Evolutionary conservation across 2,113 vertebrate species (phyloP), one percentile per base, ranked within the genome.

Genomic region (Tragulus kanchil): DNA sequence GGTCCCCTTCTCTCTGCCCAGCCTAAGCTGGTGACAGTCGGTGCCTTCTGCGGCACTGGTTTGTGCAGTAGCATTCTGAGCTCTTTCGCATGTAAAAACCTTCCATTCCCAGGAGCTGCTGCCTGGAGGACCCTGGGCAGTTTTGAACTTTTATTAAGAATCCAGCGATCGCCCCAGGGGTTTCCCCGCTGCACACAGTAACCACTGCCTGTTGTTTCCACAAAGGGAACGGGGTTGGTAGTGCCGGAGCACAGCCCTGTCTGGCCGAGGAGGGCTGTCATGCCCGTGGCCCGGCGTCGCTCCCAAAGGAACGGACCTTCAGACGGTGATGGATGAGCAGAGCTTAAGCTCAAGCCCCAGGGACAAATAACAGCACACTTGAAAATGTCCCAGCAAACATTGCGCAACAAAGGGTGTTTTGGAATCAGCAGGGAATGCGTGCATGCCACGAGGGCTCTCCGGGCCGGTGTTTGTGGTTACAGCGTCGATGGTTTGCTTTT

Each of bases 61-160:
- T 28, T 21, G 19, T 56, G 23, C 36, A 64, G 16, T 21, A 67
- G 17, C 77, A 59, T 89, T 54, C 90, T 21, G n/a, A 75, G 65
- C 21, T 36, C 56, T 28, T 81, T 89, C 75, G 58, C 52, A 15
- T 21, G 21, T 28, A 71, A 87, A 73, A 81, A 26, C 21, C 73
- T 85, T 82, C 26, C 90, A 85, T 81, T 96, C 77, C 50, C 5
- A 90, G 78, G 77, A 88, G 48, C 83, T 75, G 19, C 86, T 58
- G 59, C 28, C 61, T 75, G 42, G 82, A 79, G 84, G 81, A 64
- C 69, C 81, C 12, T 3, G 69, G 79, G 48, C 78, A 9, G 8
- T 28, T 26, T 11, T 5, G 64, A 71, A 58, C 64, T 77, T 91
- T 89, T 73, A 92, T 62, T 56, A 71, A 82, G 79, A 85, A 81